These are phyloP conservation scores for Notolepis coatsorum DNA, from an alignment of 2,797 vertebrate genomes.

Conservation along the genomic window DNA sequence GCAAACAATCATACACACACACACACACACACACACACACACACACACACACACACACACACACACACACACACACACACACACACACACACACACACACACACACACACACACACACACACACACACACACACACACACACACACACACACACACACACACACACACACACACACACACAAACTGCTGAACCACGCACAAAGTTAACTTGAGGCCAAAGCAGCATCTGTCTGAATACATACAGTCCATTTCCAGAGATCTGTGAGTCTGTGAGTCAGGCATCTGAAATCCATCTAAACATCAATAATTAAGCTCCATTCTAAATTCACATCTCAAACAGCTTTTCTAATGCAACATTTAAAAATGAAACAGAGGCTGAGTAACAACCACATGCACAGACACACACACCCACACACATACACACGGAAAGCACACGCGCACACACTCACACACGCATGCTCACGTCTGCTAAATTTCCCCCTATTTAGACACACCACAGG, in stretches of 20 bases:
- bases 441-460: slow-evolving; percentile 7
- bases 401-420: too few species aligned
- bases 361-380: slow-evolving; percentile 16
- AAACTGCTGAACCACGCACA: slow-evolving; percentile 4
- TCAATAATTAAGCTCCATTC: slow-evolving; percentile 37
- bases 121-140: not conserved
- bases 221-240: slow-evolving; percentile 17
- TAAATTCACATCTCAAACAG: slow-evolving; percentile 29
- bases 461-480: not conserved
- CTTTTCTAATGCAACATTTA: slow-evolving; percentile 9
- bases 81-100: too few species aligned
- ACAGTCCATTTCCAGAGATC: slow-evolving; percentile 5
- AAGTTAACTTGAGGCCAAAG: not conserved
- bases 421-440: too few species aligned
- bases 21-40: not conserved
- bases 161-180: slow-evolving; percentile 1
- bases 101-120: slow-evolving; percentile 3
- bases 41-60: slow-evolving; percentile 5
- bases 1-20: slow-evolving; percentile 8
- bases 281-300: slow-evolving; percentile 13
- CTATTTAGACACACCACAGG: not conserved
- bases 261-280: slow-evolving; percentile 20
- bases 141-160: slow-evolving; percentile 1
- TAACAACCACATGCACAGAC: not conserved
- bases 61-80: not conserved